These are phyloP conservation scores for Vanessa cardui DNA, from an alignment of 2,888 invertebrate genomes.

Conservation along the genomic window DNA sequence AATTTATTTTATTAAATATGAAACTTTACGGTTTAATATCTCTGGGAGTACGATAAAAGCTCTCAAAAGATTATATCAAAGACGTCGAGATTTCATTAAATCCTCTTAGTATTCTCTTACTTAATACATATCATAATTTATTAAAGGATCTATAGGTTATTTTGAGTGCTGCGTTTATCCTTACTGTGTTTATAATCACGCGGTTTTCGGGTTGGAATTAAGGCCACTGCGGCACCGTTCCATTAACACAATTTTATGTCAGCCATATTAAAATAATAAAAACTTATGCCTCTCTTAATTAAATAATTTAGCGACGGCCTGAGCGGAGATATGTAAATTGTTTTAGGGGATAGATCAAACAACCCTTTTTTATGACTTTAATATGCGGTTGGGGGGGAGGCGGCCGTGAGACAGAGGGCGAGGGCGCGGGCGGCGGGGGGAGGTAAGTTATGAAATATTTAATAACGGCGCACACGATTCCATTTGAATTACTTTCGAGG, in stretches of 20 bases:
- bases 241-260: conserved; percentile 82
- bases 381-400: conserved; percentile 78
- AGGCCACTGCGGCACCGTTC: conserved; percentile 70
- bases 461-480: conserved; percentile 83
- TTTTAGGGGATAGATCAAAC: conserved; percentile 84
- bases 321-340: conserved; percentile 84
- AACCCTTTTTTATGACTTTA: conserved; percentile 84
- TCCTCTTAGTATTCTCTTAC: conserved; percentile 37
- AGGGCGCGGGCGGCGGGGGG: conserved; percentile 57
- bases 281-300: conserved; percentile 84
- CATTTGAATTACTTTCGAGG: conserved; percentile 83
- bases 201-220: conserved; percentile 64
- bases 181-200: conserved; percentile 66
- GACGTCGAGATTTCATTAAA: conserved; percentile 42
- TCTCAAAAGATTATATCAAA: conserved; percentile 42
- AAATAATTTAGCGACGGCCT: conserved; percentile 82
- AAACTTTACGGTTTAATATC: conserved; percentile 39
- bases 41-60: conserved; percentile 35
- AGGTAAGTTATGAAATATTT: conserved; percentile 84
- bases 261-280: conserved; percentile 84
- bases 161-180: conserved; percentile 49
- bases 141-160: conserved; percentile 39
- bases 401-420: conserved; percentile 55
- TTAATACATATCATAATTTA: conserved; percentile 42
- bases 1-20: conserved; percentile 35